Conservation (phyloP, 1,140 invertebrate species). For the Pseudomyrmex dendroicus region DNA sequence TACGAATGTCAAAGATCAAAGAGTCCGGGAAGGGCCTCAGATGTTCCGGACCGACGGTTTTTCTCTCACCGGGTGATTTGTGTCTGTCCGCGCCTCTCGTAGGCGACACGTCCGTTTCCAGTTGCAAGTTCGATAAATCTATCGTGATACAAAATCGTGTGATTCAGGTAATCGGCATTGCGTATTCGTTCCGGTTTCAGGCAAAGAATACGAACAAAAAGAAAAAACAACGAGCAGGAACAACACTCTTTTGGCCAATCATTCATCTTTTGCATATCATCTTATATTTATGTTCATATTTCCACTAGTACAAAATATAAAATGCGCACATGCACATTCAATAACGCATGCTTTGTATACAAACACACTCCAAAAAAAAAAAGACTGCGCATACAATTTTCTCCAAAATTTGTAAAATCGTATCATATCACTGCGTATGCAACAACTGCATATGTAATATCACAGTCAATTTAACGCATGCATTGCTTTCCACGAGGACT, state of each 20-base stretch:
- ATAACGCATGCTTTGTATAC: conserved; percentile 49
- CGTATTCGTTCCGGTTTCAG: not conserved
- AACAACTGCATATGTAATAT: not conserved
- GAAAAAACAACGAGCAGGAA: not conserved
- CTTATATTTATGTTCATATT: conserved; percentile 27
- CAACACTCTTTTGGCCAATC: conserved; percentile 24
- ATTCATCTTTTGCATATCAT: not conserved
- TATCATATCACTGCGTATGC: not conserved
- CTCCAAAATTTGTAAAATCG: conserved; percentile 14
- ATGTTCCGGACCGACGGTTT: conserved; percentile 86
- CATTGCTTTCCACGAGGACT: not conserved
- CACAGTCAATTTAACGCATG: conserved; percentile 1
- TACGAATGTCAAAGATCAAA: conserved; percentile 96
- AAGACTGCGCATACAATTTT: conserved; percentile 13
- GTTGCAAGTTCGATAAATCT: conserved; percentile 92
- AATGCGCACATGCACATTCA: conserved; percentile 54
- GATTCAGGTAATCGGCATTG: conserved; percentile 4
- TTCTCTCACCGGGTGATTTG: conserved; percentile 86
- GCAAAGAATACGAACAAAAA: conserved; percentile 7
- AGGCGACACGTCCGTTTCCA: conserved; percentile 87
- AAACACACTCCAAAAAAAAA: not conserved
- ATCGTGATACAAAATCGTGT: conserved; percentile 34
- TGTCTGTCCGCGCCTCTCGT: conserved; percentile 84
- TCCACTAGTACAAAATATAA: not conserved
- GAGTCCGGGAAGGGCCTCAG: conserved; percentile 93